Conservation (phyloP, 2,113 vertebrate genomes). For the Burhinus bistriatus region DNA sequence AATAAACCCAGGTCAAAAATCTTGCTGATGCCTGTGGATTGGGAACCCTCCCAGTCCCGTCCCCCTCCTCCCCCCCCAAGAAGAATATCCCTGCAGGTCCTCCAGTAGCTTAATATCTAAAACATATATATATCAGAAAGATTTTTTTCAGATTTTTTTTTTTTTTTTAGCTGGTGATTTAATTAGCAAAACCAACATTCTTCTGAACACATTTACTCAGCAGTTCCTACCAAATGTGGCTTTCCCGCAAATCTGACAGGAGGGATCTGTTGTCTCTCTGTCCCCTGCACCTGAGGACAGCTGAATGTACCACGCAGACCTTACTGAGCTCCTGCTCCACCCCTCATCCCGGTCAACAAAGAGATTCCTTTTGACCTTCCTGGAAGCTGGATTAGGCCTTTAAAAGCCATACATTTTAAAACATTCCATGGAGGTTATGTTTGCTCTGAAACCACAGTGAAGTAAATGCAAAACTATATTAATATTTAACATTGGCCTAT, state of each 20-base stretch:
- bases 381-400: constrained; percentile 6
- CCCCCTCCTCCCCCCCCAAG: too few species aligned
- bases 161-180: neutral
- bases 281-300: neutral
- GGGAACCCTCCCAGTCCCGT: neutral
- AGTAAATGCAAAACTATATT: constrained; percentile 46
- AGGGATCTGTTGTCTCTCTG: neutral
- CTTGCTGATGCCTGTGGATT: neutral
- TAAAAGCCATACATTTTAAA: constrained; percentile 19
- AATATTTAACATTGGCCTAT: constrained; percentile 41
- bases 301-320: neutral
- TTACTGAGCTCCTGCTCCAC: neutral
- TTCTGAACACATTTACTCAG: neutral
- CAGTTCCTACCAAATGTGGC: neutral
- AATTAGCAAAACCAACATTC: neutral
- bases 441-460: constrained; percentile 35
- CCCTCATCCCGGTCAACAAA: neutral
- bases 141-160: neutral
- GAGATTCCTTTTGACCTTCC: constrained; percentile 29
- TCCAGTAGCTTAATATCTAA: neutral
- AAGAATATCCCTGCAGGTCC: neutral
- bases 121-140: neutral
- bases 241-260: neutral
- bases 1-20: neutral
- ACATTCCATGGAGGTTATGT: constrained; percentile 39